Evolutionary conservation across 35 echinoderm and acorn worm species (phyloP), one percentile per base, ranked within the genome.

Genomic region (Ophiothrix spiculata): DNA sequence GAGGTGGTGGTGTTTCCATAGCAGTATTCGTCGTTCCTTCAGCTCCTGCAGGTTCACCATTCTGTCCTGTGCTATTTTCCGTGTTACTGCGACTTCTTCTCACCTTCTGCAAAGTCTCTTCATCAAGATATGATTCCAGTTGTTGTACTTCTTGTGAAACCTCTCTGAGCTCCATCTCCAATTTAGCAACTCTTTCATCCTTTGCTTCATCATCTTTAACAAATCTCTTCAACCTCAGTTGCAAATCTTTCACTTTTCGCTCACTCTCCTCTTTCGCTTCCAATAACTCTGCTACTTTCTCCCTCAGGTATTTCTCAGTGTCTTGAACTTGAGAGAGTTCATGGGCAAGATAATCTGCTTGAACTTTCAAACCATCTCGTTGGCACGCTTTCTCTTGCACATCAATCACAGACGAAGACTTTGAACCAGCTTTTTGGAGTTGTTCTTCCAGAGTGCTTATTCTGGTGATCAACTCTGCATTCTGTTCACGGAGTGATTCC

Each of bases 201-300:
- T 99, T 99, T 0, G 92, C 89, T 84, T 94, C 89, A 54, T 99
- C 96, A 76, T 99, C 96, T 56, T 99, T 99, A 35, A 82, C 89
- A 46, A 99, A 99, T 8, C 96, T 80, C 79, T 99, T 99, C 38
- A 99, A 77, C 33, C 96, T 79, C 42, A 99, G 77, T 69, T 99
- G 96, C 42, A 99, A 64, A 38, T 99, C 96, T 77, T 89, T 99
- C 34, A 88, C 83, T 76, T 91, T 94, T 36, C 86, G 83, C 38
- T 99, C 96, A 39, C 89, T 86, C 75, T 94, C 89, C 46, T 99
- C 92, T 79, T 92, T 94, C 82, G 91, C 89, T 37, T 94, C 89
- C 36, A 94, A 77, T n/a, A 84, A 60, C 77, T 94, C 96, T 21
- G 96, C 89, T 0, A 99, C 79, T 89, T 94, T 94, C 80, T 99